Base-by-base conservation (phyloP, 2,888 invertebrate genomes). In the Ichneumon xanthorius region DNA sequence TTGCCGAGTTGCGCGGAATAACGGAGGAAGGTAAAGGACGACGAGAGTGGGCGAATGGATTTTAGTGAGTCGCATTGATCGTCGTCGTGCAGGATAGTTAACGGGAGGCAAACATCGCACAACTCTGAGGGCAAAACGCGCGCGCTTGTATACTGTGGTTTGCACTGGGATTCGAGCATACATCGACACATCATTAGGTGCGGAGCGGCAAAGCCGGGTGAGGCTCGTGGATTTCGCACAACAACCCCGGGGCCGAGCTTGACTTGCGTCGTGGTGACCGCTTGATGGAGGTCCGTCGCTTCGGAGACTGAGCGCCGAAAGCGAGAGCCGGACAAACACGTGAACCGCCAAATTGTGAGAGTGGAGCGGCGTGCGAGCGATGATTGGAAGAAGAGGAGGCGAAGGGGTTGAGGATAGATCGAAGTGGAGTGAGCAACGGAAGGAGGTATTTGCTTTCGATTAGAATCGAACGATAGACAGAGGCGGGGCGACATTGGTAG, bases 321-420 rank as follows among this genome's bases (percentile, higher is more conserved):
- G 37, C 68, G 61, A 61, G 58, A 37, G 30, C 22, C 73, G 68
- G 58, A 61, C 40, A 61, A 75, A 68, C 80, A 58, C 75, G 68
- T 68, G 61, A 72, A 63, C 68, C 67, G 67, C 72, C 45, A 48
- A 80, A 80, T 72, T 80, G 67, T 67, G 45, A 67, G 68, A 67
- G 30, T 19, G 55, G 58, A 7, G 22, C 19, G 5, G 50, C 22
- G 71, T 53, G 45, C 45, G 45, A 33, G 33, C 67, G 68, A 48
- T 7, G 80, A 37, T 80, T 11, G 14, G 40, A 75, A 33, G 48
- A 33, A 58, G 26, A 50, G 58, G 50, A 33, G 4, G 58, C 50
- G 40, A 61, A 70, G 68, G 61, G n/a, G 16, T 33, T 30, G 63
- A 11, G n/a, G 16, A 6, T 61, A 14, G 22, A 11, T 14, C 30